Evolutionary conservation across 1,140 invertebrate genomes (phyloP).

Genomic region (Cotesia glomerata): DNA sequence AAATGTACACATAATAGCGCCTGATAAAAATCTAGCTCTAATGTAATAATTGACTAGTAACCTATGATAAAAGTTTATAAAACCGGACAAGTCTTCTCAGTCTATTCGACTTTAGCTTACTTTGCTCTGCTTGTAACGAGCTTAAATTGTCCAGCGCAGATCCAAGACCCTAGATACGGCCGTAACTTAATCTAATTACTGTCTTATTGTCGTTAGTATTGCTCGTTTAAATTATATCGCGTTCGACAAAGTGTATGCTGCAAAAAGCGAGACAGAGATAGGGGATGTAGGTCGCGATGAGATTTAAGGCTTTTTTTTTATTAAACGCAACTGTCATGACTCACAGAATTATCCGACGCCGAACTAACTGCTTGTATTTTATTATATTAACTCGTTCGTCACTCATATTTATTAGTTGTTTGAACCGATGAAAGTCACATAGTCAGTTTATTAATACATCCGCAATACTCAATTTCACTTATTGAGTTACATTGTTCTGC

Average conservation of each 20-base stretch:
- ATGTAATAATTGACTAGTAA: conserved; percentile 13
- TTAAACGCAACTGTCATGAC: too few relatives aligned
- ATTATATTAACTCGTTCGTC: too few relatives aligned
- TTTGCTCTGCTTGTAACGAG: not conserved
- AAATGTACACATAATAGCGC: not conserved
- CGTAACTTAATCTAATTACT: conserved; percentile 18
- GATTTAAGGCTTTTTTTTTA: not conserved
- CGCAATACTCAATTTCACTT: too few relatives aligned
- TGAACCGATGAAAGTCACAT: too few relatives aligned
- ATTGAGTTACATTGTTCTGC: too few relatives aligned
- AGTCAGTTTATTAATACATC: too few relatives aligned
- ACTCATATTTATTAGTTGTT: too few relatives aligned
- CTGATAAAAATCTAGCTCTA: not conserved
- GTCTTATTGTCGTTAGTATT: conserved; percentile 12
- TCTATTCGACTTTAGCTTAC: conserved; percentile 3
- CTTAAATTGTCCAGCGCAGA: conserved; percentile 16
- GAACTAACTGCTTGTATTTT: too few relatives aligned
- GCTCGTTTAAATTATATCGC: not conserved
- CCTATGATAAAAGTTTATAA: not conserved
- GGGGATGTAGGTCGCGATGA: conserved; percentile 13
- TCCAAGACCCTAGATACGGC: conserved; percentile 10
- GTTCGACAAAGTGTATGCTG: not conserved
- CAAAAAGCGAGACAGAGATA: not conserved
- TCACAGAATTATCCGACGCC: too few relatives aligned
- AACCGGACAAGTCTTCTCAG: conserved; percentile 8